Percentiles rank a stretch among this genome's conserved stretches.
These are phyloP conservation scores for Linyphia triangularis DNA, from an alignment of 2,888 invertebrate genomes.

Conservation along the genomic window DNA sequence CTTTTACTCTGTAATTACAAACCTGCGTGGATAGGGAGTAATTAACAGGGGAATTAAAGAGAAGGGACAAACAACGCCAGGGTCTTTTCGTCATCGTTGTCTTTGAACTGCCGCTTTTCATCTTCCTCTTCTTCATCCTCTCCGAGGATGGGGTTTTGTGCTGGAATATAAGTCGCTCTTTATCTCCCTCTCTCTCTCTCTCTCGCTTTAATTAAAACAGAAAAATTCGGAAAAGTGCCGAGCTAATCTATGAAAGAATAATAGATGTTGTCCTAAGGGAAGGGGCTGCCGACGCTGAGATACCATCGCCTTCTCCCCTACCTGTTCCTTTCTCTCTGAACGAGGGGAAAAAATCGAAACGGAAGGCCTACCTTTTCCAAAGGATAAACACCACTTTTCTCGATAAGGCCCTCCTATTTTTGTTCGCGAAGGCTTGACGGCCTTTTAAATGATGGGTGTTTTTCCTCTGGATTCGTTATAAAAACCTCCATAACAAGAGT, in stretches of 20 bases:
- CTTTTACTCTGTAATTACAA: constrained; percentile 73
- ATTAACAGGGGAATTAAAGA: constrained; percentile 76
- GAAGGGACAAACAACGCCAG: constrained; percentile 72
- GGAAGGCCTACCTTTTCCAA: constrained; percentile 72
- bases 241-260: constrained; percentile 75
- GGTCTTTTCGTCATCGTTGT: constrained; percentile 72
- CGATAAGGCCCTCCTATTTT: constrained; percentile 66
- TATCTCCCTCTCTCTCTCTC: constrained; percentile 52
- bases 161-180: constrained; percentile 65
- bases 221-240: constrained; percentile 74
- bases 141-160: constrained; percentile 67
- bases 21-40: constrained; percentile 74
- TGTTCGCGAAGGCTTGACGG: constrained; percentile 57
- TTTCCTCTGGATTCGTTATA: constrained; percentile 35
- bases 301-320: constrained; percentile 60
- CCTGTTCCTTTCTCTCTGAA: constrained; percentile 46
- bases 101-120: constrained; percentile 73
- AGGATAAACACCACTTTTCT: constrained; percentile 71
- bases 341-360: constrained; percentile 38
- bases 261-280: constrained; percentile 75
- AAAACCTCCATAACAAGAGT: constrained; percentile 9
- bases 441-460: constrained; percentile 74
- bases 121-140: constrained; percentile 49
- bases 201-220: constrained; percentile 74
- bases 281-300: constrained; percentile 65